A percentile compares a stretch with the other conserved stretches of the same genome.
These are phyloP conservation scores for Meda fulgida DNA, from an alignment of 2,797 vertebrate genomes.

Conservation along the genomic window DNA sequence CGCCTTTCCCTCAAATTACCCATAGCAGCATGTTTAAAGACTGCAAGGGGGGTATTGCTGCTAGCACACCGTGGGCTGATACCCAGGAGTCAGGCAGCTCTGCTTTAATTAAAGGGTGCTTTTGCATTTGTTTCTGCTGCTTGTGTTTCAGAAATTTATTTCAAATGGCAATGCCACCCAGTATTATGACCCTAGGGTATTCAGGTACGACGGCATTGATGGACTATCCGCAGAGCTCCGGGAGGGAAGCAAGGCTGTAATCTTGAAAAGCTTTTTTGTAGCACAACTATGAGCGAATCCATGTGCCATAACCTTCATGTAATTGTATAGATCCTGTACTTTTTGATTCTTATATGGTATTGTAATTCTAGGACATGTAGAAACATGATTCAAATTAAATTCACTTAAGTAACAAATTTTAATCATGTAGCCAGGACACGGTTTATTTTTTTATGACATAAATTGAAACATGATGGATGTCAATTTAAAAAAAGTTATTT, in stretches of 20 bases:
- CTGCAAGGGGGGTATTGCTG: conserved; percentile 52
- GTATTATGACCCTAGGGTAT: conserved; percentile 50
- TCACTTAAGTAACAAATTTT: background rate
- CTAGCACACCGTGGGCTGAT: conserved; percentile 53
- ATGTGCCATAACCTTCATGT: background rate
- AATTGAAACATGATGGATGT: background rate
- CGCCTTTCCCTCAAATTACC: conserved; percentile 63
- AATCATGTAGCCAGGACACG: background rate
- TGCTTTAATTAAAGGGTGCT: conserved; percentile 62
- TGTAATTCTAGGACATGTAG: background rate
- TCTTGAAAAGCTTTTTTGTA: background rate
- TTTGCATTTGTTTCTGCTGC: conserved; percentile 62
- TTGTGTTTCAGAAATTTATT: conserved; percentile 58
- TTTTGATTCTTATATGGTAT: background rate
- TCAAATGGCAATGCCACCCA: conserved; percentile 56
- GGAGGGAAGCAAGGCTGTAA: conserved; percentile 30
- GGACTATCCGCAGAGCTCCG: conserved; percentile 9
- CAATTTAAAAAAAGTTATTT: background rate
- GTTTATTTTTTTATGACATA: background rate
- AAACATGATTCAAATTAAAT: background rate
- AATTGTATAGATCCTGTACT: background rate
- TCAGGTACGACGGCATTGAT: conserved; percentile 28
- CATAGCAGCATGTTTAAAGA: conserved; percentile 65
- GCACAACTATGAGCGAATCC: conserved; percentile 1
- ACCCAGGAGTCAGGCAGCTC: conserved; percentile 54